Percentiles rank a stretch among this genome's conserved stretches.
phyloP scores from a whole-genome alignment of 2,888 invertebrate genomes.

The Eupithecia vulgata region DNA sequence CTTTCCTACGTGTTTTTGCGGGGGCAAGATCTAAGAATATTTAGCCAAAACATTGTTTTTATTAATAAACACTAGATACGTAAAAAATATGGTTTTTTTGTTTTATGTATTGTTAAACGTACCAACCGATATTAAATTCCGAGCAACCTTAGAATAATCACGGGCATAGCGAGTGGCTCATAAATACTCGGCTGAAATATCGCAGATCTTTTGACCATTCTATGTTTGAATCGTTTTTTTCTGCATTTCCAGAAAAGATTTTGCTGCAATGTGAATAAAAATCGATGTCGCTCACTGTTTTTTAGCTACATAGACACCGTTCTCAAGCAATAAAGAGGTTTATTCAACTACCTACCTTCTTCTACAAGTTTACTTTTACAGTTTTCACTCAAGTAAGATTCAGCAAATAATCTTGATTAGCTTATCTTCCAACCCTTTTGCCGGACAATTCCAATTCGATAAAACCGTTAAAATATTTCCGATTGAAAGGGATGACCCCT shows the following conservation, averaged over 20 bases:
- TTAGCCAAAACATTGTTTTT: not conserved
- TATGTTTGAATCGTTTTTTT: not conserved
- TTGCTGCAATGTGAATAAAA: not conserved
- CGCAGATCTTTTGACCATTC: no score
- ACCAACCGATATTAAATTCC: not conserved
- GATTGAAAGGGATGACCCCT: constrained; percentile 17
- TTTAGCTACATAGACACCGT: not conserved
- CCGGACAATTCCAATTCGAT: constrained; percentile 25
- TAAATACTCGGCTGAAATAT: not conserved
- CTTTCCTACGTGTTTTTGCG: constrained; percentile 2
- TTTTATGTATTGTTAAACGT: no score
- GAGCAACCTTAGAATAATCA: not conserved
- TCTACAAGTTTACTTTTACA: not conserved
- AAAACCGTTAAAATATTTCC: constrained; percentile 16
- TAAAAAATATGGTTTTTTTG: not conserved
- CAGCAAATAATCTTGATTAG: not conserved
- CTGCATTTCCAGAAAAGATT: no score
- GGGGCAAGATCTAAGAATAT: not conserved
- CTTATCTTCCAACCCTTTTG: not conserved
- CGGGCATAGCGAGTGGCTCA: not conserved
- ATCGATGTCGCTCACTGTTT: not conserved
- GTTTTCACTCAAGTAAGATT: not conserved
- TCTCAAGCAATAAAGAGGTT: not conserved
- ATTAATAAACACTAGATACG: not conserved
- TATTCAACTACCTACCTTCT: not conserved